Evolutionary conservation across 2,113 vertebrate genomes (phyloP), one percentile per base, ranked within the genome.

Genomic region (Oenanthe oenanthe): DNA sequence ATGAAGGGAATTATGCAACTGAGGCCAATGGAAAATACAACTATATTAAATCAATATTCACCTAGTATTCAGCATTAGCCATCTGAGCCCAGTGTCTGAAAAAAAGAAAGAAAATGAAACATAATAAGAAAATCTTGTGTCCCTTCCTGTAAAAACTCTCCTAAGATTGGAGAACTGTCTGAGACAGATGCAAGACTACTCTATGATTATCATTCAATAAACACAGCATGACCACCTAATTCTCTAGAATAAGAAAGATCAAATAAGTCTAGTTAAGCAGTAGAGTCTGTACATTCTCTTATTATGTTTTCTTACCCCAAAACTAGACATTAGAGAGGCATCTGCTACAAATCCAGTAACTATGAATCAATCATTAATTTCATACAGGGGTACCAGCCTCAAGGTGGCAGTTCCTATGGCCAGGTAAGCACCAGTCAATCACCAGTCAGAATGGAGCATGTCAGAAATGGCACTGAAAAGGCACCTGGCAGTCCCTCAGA

Each of bases 141-240:
- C 6, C 18, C 7, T 88, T 70, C 5, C 28, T 66, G 36, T 43
- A 62, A 62, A 62, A 74, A 13, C 8, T 8, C 32, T 62, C 4
- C 0, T 31, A 71, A 17, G 18, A 21, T 18, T 58, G 47, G 7
- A 70, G 14, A 34, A 25, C 15, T 7, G 1, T 26, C 24, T 58
- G 42, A 61, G 47, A 36, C 0, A 2, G 29, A 45, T 12, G 2
- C 34, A 48, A 84, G 76, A 22, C 10, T 61, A 17, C 6, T 36
- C 12, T 29, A 0, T 42, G 61, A 17, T 4, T 57, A 5, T 36
- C 2, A 0, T 58, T 65, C 34, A 29, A 31, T 43, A 71, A 40
- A 26, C 34, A 40, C 16, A 58, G 2, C 15, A 19, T 58, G 21
- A 62, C 60, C 28, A 31, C 11, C 19, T 53, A 21, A 22, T 82